Conservation (phyloP, 2,113 vertebrate genomes). For the Notechis scutatus region DNA sequence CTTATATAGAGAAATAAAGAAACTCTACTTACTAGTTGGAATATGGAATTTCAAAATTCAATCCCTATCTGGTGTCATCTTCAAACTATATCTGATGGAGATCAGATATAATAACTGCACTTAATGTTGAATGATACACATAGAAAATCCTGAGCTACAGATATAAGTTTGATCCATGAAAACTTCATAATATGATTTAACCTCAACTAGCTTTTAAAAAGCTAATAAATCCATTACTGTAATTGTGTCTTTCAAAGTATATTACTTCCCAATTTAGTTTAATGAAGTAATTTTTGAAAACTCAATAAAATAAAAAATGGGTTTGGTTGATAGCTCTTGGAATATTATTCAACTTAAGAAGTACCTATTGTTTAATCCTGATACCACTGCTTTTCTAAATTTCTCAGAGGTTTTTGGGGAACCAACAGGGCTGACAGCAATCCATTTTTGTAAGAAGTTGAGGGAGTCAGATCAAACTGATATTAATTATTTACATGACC, state of each 20-base stretch:
- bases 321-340: not conserved
- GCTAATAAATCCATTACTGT: not conserved
- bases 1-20: not conserved
- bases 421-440: not conserved
- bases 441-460: not conserved
- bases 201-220: not conserved
- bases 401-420: not conserved
- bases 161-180: not conserved
- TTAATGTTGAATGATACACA: not conserved
- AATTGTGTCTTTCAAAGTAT: not conserved
- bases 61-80: not conserved
- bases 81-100: not conserved
- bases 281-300: not conserved
- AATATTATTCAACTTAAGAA: not conserved
- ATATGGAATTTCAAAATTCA: not conserved
- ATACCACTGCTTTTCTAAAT: not conserved
- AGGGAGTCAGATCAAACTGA: not conserved
- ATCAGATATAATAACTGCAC: not conserved
- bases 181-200: not conserved
- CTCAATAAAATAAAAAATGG: not conserved
- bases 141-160: not conserved
- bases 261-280: not conserved
- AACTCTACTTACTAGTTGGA: not conserved
- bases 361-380: not conserved
- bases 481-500: not conserved